Conservation (phyloP, 2,797 vertebrate species). For the Megalops cyprinoides region DNA sequence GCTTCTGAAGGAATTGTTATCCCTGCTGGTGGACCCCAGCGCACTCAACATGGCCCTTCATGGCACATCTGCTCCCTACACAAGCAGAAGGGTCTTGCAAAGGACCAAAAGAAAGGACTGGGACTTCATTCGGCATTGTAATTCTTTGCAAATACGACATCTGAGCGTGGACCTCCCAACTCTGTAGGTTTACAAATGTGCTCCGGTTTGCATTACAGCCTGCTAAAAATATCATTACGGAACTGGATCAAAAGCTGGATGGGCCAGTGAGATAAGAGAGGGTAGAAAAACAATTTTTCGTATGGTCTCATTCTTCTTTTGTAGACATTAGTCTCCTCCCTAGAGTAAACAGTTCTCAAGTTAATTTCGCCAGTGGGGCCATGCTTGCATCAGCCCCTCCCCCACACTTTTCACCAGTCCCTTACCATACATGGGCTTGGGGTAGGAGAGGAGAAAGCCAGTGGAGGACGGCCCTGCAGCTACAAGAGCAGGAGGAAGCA, state of each 20-base stretch:
- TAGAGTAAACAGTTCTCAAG: background rate
- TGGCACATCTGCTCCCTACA: background rate
- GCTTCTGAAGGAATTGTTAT: background rate
- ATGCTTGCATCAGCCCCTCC: background rate
- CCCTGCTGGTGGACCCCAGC: background rate
- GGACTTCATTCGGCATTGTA: background rate
- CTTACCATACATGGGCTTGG: background rate
- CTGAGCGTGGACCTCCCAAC: background rate
- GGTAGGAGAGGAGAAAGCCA: background rate
- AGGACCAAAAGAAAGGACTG: background rate
- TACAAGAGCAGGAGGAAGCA: background rate
- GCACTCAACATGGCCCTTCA: too few species aligned
- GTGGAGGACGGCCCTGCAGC: background rate
- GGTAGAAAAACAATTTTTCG: background rate
- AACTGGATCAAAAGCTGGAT: background rate
- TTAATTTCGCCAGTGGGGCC: background rate
- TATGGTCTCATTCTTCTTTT: background rate
- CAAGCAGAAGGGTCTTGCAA: background rate
- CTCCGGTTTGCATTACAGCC: background rate
- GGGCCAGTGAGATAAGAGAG: background rate
- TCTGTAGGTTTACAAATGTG: background rate
- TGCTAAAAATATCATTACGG: background rate
- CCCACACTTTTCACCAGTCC: background rate
- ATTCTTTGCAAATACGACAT: background rate
- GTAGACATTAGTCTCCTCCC: background rate